phyloP scores from a whole-genome alignment of 1,140 invertebrate species.

The Sminthurinus signatus region DNA sequence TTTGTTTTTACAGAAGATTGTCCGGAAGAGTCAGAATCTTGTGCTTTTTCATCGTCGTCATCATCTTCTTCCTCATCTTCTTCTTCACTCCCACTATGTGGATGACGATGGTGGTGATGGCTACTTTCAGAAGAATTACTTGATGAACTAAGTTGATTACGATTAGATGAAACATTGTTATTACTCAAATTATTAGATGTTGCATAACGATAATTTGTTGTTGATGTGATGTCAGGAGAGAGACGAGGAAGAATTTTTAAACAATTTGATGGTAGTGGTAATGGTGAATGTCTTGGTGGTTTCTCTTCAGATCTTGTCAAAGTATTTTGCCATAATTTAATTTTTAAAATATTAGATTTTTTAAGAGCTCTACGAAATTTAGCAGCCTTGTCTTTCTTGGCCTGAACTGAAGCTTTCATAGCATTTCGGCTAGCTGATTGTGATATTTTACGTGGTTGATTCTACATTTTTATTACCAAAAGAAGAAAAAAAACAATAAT shows the following conservation, averaged over 20 bases:
- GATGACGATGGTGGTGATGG: too few relatives aligned
- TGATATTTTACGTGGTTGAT: too few relatives aligned
- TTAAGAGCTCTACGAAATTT: slow-evolving; percentile 1
- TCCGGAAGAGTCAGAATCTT: neutral
- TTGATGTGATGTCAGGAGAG: slow-evolving; percentile 7
- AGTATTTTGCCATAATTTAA: slow-evolving; percentile 11
- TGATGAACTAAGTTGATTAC: neutral
- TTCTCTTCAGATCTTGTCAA: neutral
- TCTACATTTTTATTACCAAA: too few relatives aligned
- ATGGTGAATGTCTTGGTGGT: neutral
- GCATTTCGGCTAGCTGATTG: too few relatives aligned
- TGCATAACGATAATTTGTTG: neutral
- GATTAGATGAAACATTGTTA: too few relatives aligned
- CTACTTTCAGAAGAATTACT: neutral
- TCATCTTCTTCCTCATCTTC: neutral
- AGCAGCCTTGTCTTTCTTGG: too few relatives aligned
- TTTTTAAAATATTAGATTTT: slow-evolving; percentile 2
- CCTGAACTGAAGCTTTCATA: too few relatives aligned
- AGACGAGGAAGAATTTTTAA: neutral
- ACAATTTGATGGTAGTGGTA: neutral
- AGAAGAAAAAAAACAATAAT: too few relatives aligned
- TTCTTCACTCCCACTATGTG: neutral
- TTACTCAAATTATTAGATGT: neutral
- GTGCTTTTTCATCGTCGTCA: neutral
- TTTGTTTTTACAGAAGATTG: neutral